Evolutionary conservation across 2,113 vertebrate genomes (phyloP), one percentile per base, ranked within the genome.

Genomic region (Rousettus leschenaultii): DNA sequence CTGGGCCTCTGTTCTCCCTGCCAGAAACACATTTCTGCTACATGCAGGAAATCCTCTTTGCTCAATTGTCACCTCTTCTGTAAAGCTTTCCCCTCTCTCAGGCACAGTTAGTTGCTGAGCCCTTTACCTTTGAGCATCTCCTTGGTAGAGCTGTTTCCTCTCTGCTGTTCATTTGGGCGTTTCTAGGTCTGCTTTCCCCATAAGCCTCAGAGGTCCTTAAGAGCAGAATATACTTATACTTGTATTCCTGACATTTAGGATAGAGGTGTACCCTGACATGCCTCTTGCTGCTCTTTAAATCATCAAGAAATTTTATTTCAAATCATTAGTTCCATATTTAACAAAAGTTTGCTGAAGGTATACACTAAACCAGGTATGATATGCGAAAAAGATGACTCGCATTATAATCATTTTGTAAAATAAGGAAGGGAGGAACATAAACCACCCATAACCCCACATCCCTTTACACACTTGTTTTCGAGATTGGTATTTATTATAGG

Each of bases 291-390:
- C 19, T 92, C 51, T 63, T 38, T 26, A 68, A 66, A 48, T 82
- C 88, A 66, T 89, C 9, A 83, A 78, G 45, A 89, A 63, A 87
- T 70, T 80, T 83, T 45, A 70, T 80, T 93, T 93, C 35, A 88
- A 95, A 77, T 71, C 2, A 78, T 61, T 71, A 22, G 59, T 73
- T 80, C 3, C 12, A 21, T 77, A 45, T 40, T 66, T 94, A 82
- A 93, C 28, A 86, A 77, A 75, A 86, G 48, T 40, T 45, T 91
- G 30, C 24, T 43, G 26, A 83, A 77, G 35, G 55, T 57, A 40
- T 35, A 70, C 4, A 45, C 16, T 35, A 94, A 59, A 6, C 40
- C 26, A 88, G 21, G 33, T 85, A 22, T n/a, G 7, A 45, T 59
- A 48, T 53, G 89, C 12, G 33, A 84, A 55, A 82, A 82, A 24